These are phyloP conservation scores for Ptychadena robeensis DNA, from an alignment of 2,797 vertebrate species.

Conservation along the genomic window DNA sequence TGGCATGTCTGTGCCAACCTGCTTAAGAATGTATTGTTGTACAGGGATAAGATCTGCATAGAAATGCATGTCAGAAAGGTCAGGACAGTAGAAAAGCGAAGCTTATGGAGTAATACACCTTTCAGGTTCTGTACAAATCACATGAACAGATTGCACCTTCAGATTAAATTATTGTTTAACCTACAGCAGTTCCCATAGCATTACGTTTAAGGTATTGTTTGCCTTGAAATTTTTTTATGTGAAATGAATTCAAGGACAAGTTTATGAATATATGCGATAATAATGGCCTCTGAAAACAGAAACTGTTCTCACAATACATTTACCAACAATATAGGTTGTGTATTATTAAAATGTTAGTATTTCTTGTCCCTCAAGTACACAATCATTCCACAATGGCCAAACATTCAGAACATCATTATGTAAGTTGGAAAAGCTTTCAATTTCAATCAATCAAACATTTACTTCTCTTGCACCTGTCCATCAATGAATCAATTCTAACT, in stretches of 20 bases:
- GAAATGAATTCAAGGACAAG: neutral
- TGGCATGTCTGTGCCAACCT: constrained; percentile 57
- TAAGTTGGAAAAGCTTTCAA: neutral
- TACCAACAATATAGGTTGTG: neutral
- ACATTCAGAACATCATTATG: neutral
- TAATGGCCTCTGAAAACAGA: neutral
- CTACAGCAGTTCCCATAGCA: neutral
- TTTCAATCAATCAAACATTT: too few relatives aligned
- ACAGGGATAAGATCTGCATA: constrained; percentile 48
- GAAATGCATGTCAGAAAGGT: constrained; percentile 38
- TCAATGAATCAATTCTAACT: neutral
- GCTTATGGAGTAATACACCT: constrained; percentile 39
- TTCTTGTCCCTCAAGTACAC: neutral
- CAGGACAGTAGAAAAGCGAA: constrained; percentile 41
- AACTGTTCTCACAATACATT: neutral
- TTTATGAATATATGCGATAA: neutral
- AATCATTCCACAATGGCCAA: neutral
- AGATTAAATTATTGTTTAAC: constrained; percentile 6
- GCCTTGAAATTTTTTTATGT: neutral
- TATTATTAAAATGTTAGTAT: neutral
- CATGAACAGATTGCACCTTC: neutral
- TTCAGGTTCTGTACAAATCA: constrained; percentile 31
- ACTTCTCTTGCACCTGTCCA: neutral
- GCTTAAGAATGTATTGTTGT: constrained; percentile 50
- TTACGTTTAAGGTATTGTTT: neutral